A percentile compares a stretch with the other conserved stretches of the same genome.
Evolutionary conservation across 2,113 vertebrate genomes (phyloP).

Genomic region (Neodontobutis hainanensis): DNA sequence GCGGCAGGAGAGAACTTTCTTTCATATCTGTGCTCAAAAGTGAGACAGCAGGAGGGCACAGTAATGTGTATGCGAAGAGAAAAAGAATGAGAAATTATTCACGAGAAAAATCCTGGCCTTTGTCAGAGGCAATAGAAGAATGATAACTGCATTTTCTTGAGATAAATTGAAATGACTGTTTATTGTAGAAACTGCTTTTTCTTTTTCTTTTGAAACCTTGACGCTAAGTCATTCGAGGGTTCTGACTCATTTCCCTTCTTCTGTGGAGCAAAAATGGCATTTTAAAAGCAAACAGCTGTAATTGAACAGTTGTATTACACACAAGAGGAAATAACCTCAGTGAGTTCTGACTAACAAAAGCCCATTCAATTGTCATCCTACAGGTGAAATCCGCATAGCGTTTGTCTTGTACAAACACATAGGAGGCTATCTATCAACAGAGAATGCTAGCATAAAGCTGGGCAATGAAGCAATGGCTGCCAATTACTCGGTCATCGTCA

Average conservation of each 20-base stretch:
- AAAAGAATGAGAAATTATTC: constrained; percentile 30
- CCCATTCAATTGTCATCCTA: constrained; percentile 1
- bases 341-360: background rate
- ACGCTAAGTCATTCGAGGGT: background rate
- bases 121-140: constrained; percentile 28
- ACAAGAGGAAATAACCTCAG: background rate
- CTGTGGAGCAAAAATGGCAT: no score
- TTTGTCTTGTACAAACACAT: constrained; percentile 97
- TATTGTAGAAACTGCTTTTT: constrained; percentile 10
- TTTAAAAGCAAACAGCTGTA: constrained; percentile 1
- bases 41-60: constrained; percentile 40
- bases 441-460: constrained; percentile 96
- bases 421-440: constrained; percentile 93
- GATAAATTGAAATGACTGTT: constrained; percentile 42
- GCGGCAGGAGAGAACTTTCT: constrained; percentile 36
- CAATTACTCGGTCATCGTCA: constrained; percentile 97
- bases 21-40: constrained; percentile 51
- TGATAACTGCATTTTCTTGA: constrained; percentile 29
- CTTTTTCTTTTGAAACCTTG: constrained; percentile 1
- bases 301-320: background rate
- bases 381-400: constrained; percentile 96
- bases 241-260: no score
- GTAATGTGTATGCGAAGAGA: constrained; percentile 10
- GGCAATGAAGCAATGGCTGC: constrained; percentile 91
- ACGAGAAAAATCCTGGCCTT: constrained; percentile 43